These are phyloP conservation scores for Calosoma granatense DNA, from an alignment of 1,140 invertebrate genomes.

Conservation along the genomic window DNA sequence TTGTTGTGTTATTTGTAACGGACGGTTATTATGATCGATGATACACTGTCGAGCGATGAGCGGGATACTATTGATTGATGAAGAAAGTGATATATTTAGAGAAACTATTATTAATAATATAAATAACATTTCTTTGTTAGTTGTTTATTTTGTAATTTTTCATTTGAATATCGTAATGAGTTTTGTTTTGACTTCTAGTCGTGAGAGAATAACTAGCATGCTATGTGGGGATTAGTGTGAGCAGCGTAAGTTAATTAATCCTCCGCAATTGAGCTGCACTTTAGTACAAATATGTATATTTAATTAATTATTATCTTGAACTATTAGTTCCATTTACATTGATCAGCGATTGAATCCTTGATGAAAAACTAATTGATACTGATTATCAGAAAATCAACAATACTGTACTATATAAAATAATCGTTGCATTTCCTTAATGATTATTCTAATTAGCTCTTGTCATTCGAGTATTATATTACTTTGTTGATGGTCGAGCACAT, in stretches of 20 bases:
- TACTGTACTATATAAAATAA: background rate
- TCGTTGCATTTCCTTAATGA: background rate
- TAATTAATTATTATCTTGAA: background rate
- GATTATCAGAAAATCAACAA: background rate
- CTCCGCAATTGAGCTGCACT: background rate
- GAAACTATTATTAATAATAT: background rate
- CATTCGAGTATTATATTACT: background rate
- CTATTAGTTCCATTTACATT: background rate
- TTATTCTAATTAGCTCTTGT: background rate
- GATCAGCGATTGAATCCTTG: background rate
- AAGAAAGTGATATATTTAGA: background rate
- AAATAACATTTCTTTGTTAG: background rate
- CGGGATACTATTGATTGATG: too few species aligned
- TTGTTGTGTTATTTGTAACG: background rate
- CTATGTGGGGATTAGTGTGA: background rate
- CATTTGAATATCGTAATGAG: background rate
- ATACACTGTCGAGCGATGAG: too few species aligned
- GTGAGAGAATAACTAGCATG: conserved; percentile 2
- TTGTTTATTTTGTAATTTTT: background rate
- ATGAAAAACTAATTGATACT: background rate
- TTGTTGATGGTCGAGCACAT: background rate
- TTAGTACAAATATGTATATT: conserved; percentile 6
- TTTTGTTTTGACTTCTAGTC: conserved; percentile 1
- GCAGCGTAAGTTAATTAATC: background rate
- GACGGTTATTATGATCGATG: background rate